A percentile compares a stretch with the other conserved stretches of the same genome.
These are phyloP conservation scores for Oreonectes daqikongensis DNA, from an alignment of 2,797 vertebrate species.

Conservation along the genomic window DNA sequence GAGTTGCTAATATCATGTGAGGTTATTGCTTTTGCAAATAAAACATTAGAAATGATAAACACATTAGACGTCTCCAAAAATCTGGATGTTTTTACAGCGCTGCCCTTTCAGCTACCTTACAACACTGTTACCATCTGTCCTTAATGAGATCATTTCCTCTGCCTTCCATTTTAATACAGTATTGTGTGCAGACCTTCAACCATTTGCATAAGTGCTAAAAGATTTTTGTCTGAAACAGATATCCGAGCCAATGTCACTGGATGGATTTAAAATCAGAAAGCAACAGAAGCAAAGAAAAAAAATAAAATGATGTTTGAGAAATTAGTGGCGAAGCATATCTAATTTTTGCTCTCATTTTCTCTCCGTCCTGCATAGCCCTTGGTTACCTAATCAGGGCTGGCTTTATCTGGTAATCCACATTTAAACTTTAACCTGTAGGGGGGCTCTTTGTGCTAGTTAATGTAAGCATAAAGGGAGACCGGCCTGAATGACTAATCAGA, in stretches of 20 bases:
- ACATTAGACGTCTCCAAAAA: conserved; percentile 73
- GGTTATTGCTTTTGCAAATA: conserved; percentile 20
- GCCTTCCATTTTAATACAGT: conserved; percentile 88
- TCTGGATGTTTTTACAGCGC: conserved; percentile 75
- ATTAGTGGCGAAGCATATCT: conserved; percentile 89
- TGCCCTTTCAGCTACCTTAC: conserved; percentile 82
- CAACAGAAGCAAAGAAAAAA: conserved; percentile 20
- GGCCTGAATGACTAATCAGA: conserved; percentile 95
- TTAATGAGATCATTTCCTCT: conserved; percentile 94
- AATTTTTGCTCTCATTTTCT: conserved; percentile 66
- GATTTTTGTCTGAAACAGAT: conserved; percentile 96
- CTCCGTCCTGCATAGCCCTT: conserved; percentile 77
- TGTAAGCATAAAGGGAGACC: conserved; percentile 92
- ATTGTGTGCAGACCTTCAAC: conserved; percentile 88
- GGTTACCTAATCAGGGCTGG: conserved; percentile 93
- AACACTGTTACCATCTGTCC: conserved; percentile 90
- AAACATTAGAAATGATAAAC: conserved; percentile 69
- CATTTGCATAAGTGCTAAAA: conserved; percentile 98
- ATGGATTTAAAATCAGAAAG: conserved; percentile 72
- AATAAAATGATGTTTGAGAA: conserved; percentile 86
- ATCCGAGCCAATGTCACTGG: conserved; percentile 84
- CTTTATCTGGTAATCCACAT: conserved; percentile 99
- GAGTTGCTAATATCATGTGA: not conserved
- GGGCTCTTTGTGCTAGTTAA: conserved; percentile 98
- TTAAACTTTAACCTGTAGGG: conserved; percentile 99